phyloP scores from a whole-genome alignment of 2,113 vertebrate species.

The Pluvialis apricaria region DNA sequence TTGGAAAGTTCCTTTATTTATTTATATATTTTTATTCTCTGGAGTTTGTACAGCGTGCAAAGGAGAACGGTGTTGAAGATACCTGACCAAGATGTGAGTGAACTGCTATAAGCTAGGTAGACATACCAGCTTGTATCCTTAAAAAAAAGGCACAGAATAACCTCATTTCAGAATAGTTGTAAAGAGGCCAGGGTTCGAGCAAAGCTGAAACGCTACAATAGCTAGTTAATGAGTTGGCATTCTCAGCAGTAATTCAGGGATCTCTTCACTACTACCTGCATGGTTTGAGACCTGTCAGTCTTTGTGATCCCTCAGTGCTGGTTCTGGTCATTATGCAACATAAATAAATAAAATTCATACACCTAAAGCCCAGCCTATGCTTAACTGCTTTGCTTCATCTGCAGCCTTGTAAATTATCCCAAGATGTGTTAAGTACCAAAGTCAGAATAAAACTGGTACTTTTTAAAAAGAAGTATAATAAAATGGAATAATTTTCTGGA shows the following conservation, averaged over 20 bases:
- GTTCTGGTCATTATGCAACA: neutral
- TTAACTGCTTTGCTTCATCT: neutral
- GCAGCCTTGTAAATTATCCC: neutral
- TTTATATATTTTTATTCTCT: neutral
- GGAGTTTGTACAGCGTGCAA: neutral
- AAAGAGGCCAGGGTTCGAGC: neutral
- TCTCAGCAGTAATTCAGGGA: neutral
- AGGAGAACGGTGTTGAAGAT: neutral
- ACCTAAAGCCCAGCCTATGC: neutral
- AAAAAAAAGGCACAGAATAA: neutral
- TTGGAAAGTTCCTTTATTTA: neutral
- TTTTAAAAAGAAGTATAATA: neutral
- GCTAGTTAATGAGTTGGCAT: neutral
- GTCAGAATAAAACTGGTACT: neutral
- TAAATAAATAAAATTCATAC: neutral
- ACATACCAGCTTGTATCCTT: neutral
- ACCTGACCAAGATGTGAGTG: neutral
- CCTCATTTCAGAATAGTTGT: fast-evolving
- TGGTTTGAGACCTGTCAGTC: neutral
- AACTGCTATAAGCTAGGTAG: neutral
- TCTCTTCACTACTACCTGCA: neutral
- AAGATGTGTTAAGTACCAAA: neutral
- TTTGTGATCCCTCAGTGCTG: neutral
- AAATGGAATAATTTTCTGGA: neutral
- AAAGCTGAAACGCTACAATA: neutral